phyloP scores from a whole-genome alignment of 2,797 vertebrate genomes.

The Ambastaia sidthimunki region DNA sequence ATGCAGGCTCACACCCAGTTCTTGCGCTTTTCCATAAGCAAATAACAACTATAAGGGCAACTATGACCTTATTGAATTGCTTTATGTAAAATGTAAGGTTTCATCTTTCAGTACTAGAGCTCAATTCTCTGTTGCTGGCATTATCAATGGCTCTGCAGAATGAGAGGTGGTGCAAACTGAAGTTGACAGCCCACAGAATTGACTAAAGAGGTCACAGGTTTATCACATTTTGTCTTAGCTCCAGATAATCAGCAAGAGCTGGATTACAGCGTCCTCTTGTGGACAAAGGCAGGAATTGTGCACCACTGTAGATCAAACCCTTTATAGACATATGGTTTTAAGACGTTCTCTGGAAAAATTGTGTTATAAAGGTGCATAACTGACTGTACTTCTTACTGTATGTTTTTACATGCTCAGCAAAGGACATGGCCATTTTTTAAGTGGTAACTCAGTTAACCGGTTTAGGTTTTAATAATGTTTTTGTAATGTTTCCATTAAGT shows the following conservation, averaged over 20 bases:
- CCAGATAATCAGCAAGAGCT: not conserved
- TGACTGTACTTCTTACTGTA: not conserved
- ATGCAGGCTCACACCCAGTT: not conserved
- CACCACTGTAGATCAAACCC: not conserved
- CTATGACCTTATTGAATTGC: not conserved
- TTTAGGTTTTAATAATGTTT: too few relatives aligned
- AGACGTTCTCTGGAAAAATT: not conserved
- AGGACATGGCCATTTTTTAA: not conserved
- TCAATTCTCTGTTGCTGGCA: not conserved
- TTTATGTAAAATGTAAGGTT: not conserved
- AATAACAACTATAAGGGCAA: not conserved
- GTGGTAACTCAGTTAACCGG: too few relatives aligned
- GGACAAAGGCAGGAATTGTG: not conserved
- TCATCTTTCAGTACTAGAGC: not conserved
- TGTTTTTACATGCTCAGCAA: not conserved
- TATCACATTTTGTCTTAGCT: not conserved
- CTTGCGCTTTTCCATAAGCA: not conserved
- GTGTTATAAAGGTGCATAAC: not conserved
- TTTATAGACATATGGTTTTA: not conserved
- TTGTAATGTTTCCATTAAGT: too few relatives aligned
- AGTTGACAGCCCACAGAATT: too few relatives aligned
- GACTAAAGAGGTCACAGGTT: not conserved
- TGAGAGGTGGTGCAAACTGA: not conserved
- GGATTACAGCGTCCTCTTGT: slow-evolving; percentile 24
- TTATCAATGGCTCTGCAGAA: not conserved